A percentile compares a stretch with the other conserved stretches of the same genome.
Evolutionary conservation across 2,113 vertebrate genomes (phyloP).

Genomic region (Prolemur simus): DNA sequence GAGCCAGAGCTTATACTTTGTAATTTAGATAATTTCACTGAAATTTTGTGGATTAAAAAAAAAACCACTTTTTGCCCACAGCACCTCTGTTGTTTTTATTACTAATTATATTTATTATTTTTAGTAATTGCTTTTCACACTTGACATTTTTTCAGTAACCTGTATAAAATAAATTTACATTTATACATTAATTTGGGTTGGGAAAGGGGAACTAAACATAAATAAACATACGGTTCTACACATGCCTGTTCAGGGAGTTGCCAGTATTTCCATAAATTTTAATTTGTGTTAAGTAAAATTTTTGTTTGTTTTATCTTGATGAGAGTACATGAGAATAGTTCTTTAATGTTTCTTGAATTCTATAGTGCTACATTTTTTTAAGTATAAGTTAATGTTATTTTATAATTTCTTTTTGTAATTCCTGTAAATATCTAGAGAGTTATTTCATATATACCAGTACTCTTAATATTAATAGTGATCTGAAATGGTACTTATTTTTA

Average conservation of each 20-base stretch:
- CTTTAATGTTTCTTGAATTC: constrained; percentile 29
- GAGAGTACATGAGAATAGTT: neutral
- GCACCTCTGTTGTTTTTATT: neutral
- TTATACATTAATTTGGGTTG: neutral
- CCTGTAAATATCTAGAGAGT: neutral
- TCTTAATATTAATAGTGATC: neutral
- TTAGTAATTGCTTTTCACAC: constrained; percentile 24
- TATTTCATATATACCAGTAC: neutral
- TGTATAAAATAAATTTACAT: constrained; percentile 8
- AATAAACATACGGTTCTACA: neutral
- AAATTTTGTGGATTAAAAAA: neutral
- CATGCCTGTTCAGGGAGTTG: neutral
- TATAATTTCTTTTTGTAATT: neutral
- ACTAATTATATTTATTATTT: constrained; percentile 19
- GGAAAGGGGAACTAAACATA: neutral
- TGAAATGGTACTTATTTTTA: constrained; percentile 22
- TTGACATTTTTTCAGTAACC: neutral
- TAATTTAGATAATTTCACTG: neutral
- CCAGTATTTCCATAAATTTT: neutral
- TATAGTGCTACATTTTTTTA: neutral
- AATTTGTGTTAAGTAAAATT: neutral
- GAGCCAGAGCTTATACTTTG: neutral
- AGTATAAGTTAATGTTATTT: neutral
- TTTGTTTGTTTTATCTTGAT: constrained; percentile 32
- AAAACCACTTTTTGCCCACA: neutral